phyloP scores from a whole-genome alignment of 2,888 invertebrate genomes.

The Pasiphila rectangulata region DNA sequence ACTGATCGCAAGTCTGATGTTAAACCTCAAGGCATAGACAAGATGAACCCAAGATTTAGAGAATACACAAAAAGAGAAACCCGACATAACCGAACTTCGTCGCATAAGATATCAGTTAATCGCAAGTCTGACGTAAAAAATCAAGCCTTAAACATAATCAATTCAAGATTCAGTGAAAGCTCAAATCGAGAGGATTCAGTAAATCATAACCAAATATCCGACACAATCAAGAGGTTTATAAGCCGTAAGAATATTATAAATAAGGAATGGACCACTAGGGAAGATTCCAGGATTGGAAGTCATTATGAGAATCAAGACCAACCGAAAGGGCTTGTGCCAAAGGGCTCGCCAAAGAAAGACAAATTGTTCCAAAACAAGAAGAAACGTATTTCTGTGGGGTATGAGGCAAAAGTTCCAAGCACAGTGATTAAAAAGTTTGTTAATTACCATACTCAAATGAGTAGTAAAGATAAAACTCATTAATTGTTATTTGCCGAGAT shows the following conservation, averaged over 20 bases:
- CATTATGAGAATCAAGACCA: conserved; percentile 39
- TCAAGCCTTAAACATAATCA: too few species aligned
- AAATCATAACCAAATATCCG: conserved; percentile 38
- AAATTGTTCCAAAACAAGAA: conserved; percentile 16
- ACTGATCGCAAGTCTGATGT: conserved; percentile 25
- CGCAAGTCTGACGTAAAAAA: too few species aligned
- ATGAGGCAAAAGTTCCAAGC: conserved; percentile 16
- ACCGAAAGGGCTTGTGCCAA: conserved; percentile 33
- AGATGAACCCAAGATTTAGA: background rate
- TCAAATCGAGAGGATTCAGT: too few species aligned
- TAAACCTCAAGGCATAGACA: background rate
- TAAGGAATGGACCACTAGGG: conserved; percentile 27
- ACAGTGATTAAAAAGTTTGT: conserved; percentile 24
- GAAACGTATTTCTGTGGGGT: conserved; percentile 4
- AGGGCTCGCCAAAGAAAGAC: conserved; percentile 26
- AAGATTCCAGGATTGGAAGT: conserved; percentile 37
- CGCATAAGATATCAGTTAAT: conserved; percentile 33
- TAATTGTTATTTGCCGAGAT: too few species aligned
- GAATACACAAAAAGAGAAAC: background rate
- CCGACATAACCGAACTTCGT: background rate
- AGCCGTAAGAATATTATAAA: conserved; percentile 36
- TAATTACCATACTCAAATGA: too few species aligned
- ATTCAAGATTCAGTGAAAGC: too few species aligned
- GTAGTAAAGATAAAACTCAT: too few species aligned
- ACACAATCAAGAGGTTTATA: conserved; percentile 44